A percentile compares a stretch with the other conserved stretches of the same genome.
These are phyloP conservation scores for Siphonodentalium dalli DNA, from an alignment of 2,888 invertebrate genomes.

Conservation along the genomic window DNA sequence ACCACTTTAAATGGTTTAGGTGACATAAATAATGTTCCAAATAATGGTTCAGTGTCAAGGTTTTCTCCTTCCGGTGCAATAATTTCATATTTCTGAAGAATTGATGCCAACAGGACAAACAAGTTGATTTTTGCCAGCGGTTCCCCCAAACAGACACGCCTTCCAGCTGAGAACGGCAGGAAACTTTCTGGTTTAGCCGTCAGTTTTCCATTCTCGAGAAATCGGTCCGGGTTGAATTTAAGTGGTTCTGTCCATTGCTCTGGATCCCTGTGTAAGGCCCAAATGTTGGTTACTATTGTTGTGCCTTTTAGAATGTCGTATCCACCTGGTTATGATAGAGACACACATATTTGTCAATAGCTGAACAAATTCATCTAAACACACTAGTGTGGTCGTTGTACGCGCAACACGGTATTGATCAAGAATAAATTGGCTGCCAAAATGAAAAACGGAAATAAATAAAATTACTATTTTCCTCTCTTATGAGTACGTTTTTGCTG, in stretches of 20 bases:
- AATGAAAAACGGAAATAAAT: too few species aligned
- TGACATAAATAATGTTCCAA: too few species aligned
- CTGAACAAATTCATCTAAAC: too few species aligned
- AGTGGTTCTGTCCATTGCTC: conserved; percentile 40
- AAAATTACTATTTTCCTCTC: too few species aligned
- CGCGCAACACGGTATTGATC: too few species aligned
- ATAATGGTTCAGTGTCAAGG: too few species aligned
- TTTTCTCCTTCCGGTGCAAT: conserved; percentile 25
- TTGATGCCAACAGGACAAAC: conserved; percentile 33
- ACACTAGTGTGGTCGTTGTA: too few species aligned
- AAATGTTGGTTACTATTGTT: conserved; percentile 38
- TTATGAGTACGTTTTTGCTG: too few species aligned
- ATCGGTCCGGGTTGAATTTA: conserved; percentile 46
- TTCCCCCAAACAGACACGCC: conserved; percentile 51
- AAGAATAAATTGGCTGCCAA: too few species aligned
- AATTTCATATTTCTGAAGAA: conserved; percentile 35
- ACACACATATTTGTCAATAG: too few species aligned
- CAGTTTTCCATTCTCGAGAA: conserved; percentile 40
- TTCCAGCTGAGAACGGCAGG: conserved; percentile 50
- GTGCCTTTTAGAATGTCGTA: conserved; percentile 45
- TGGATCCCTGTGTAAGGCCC: conserved; percentile 43
- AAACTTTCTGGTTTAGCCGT: conserved; percentile 38
- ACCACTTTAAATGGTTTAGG: too few species aligned
- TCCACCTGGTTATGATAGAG: too few species aligned
- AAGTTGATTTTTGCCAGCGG: conserved; percentile 45